Percentiles rank a stretch among this genome's conserved stretches.
Conservation (phyloP, 2,797 vertebrate genomes). For the Cuniculus paca region DNA sequence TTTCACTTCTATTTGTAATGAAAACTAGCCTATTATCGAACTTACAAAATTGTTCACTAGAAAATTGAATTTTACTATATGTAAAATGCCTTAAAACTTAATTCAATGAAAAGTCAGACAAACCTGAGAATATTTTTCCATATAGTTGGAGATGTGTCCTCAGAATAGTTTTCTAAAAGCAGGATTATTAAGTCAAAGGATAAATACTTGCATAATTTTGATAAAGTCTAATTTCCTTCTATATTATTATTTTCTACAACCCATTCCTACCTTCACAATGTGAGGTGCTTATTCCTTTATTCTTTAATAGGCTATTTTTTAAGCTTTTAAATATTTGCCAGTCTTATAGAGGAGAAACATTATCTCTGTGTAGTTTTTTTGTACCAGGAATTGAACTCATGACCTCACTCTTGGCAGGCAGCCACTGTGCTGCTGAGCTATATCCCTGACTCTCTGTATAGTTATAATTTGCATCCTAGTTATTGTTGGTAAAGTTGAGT, state of each 20-base stretch:
- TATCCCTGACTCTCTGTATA: neutral
- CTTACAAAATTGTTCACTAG: neutral
- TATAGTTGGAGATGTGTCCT: neutral
- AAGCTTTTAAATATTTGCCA: conserved; percentile 36
- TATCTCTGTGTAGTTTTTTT: conserved; percentile 24
- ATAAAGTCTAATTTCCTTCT: neutral
- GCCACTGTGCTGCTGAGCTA: no score
- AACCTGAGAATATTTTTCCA: neutral
- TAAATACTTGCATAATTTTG: conserved; percentile 23
- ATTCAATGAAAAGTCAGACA: neutral
- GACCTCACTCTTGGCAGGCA: no score
- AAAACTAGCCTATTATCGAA: neutral
- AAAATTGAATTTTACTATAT: conserved; percentile 5
- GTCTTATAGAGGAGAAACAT: conserved; percentile 21
- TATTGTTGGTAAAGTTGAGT: neutral
- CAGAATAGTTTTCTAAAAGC: neutral
- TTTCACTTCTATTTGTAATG: neutral
- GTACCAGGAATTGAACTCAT: no score
- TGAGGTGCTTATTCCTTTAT: neutral
- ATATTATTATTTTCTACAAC: neutral
- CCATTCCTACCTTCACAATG: fast-evolving
- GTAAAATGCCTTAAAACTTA: conserved; percentile 7
- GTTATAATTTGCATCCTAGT: conserved; percentile 10
- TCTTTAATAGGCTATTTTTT: conserved; percentile 20
- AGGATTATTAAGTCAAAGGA: neutral